Conservation (phyloP, 2,113 vertebrate species). For the Entelurus aequoreus region DNA sequence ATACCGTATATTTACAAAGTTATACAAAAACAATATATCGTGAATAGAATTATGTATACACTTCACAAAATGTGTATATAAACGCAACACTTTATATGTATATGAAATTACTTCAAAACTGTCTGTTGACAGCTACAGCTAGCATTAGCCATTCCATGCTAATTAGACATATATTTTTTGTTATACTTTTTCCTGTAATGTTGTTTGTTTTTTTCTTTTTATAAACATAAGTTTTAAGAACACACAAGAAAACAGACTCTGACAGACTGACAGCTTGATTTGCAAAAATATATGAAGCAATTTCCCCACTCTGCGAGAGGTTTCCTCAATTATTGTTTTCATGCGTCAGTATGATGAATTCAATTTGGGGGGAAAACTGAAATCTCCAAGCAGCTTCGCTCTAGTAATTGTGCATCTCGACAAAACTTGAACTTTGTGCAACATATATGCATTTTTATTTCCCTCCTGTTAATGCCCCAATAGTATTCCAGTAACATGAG, state of each 20-base stretch:
- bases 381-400: no score
- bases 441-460: background rate
- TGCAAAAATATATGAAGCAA: background rate
- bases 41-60: no score
- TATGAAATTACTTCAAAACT: no score
- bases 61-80: no score
- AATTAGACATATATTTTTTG: no score
- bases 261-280: background rate
- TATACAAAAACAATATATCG: no score
- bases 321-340: background rate
- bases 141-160: no score
- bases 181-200: no score
- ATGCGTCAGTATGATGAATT: background rate
- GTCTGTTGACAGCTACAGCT: no score
- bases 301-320: background rate
- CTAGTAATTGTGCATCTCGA: background rate
- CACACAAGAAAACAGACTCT: background rate
- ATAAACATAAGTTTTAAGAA: background rate
- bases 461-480: conserved; percentile 27
- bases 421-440: background rate
- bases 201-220: background rate
- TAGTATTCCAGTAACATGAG: conserved; percentile 28
- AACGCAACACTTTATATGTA: no score
- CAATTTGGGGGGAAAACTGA: background rate
- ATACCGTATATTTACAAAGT: no score